Conservation (phyloP, 2,797 vertebrate genomes). For the Thaleichthys pacificus region DNA sequence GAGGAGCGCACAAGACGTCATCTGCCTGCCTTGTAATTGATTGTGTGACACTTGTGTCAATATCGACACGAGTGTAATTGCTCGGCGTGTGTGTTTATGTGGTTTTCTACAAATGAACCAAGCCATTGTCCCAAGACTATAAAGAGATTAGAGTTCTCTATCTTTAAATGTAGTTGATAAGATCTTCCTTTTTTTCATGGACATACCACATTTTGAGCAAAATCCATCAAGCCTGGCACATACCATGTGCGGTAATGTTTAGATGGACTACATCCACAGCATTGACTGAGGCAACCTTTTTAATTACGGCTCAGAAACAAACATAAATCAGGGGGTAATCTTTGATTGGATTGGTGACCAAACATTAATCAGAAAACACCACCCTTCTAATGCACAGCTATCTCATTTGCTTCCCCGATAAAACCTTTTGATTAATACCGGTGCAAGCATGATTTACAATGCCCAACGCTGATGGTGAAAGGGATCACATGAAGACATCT, state of each 20-base stretch:
- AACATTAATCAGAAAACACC: not conserved
- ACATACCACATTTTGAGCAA: not conserved
- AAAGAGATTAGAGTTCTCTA: conserved; percentile 5
- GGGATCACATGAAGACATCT: not conserved
- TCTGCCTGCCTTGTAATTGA: conserved; percentile 20
- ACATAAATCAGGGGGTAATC: conserved; percentile 10
- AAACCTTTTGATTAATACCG: not conserved
- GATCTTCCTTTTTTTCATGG: not conserved
- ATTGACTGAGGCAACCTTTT: conserved; percentile 17
- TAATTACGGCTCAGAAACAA: conserved; percentile 7
- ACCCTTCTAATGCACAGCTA: not conserved
- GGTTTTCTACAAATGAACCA: conserved; percentile 11
- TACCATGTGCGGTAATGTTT: not conserved
- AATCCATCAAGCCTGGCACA: not conserved
- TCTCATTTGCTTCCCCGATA: not conserved
- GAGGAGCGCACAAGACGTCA: conserved; percentile 19
- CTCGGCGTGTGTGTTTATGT: conserved; percentile 1
- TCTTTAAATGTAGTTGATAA: not conserved
- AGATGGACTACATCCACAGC: not conserved
- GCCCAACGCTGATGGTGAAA: not conserved
- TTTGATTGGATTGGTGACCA: not conserved
- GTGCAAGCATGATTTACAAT: not conserved
- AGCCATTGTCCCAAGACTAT: conserved; percentile 12
- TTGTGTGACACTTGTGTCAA: conserved; percentile 30
- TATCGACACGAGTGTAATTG: conserved; percentile 14